Evolutionary conservation across 2,797 vertebrate species (phyloP).

Genomic region (Emys orbicularis): DNA sequence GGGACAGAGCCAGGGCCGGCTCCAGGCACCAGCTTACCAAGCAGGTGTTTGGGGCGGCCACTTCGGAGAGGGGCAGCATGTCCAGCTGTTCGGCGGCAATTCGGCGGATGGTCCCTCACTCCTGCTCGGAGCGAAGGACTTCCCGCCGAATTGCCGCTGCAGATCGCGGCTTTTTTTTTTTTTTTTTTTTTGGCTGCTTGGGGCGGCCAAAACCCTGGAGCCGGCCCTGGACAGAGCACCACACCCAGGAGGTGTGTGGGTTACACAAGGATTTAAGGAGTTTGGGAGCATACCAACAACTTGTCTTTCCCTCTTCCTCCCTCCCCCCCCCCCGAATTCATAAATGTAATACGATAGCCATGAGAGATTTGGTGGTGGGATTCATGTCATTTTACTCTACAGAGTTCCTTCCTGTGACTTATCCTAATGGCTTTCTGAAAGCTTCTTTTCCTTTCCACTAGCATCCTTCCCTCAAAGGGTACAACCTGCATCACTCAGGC

Average conservation of each 20-base stretch:
- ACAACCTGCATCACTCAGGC: background rate
- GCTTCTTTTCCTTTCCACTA: background rate
- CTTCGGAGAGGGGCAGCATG: too few relatives aligned
- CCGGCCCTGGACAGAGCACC: too few relatives aligned
- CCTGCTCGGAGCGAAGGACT: too few relatives aligned
- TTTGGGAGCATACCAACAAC: background rate
- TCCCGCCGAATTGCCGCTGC: too few relatives aligned
- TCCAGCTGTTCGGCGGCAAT: too few relatives aligned
- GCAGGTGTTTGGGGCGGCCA: too few relatives aligned
- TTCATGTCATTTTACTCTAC: background rate
- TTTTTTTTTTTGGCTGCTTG: too few relatives aligned
- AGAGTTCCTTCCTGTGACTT: constrained; percentile 36
- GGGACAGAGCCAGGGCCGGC: too few relatives aligned
- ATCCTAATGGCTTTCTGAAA: background rate
- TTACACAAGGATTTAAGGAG: background rate
- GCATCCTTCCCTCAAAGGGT: background rate
- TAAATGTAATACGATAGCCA: background rate
- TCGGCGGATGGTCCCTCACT: too few relatives aligned
- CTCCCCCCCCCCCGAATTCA: background rate
- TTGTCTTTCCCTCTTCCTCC: background rate
- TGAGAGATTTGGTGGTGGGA: background rate
- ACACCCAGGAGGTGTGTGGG: background rate
- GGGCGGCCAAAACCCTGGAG: too few relatives aligned
- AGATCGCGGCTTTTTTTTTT: too few relatives aligned
- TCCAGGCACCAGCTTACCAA: too few relatives aligned